phyloP scores from a whole-genome alignment of 2,888 invertebrate species.

The Zygaena filipendulae region DNA sequence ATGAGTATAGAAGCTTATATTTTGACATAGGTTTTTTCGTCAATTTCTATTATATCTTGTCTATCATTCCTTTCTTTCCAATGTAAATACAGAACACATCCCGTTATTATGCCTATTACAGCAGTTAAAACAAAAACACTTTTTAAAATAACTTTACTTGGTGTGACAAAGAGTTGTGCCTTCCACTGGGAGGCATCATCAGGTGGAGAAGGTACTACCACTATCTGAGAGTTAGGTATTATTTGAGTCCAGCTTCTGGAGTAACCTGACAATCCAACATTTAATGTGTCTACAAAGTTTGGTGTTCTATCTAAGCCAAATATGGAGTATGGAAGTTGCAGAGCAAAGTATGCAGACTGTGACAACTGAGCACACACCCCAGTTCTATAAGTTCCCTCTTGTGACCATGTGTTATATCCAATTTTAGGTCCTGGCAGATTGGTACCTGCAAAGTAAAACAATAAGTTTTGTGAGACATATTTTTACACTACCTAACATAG shows the following conservation, averaged over 20 bases:
- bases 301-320: slow-evolving; percentile 98
- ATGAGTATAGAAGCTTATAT: no score
- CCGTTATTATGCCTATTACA: slow-evolving; percentile 84
- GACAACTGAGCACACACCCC: slow-evolving; percentile 90
- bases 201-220: slow-evolving; percentile 90
- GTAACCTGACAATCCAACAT: slow-evolving; percentile 79
- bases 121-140: slow-evolving; percentile 90
- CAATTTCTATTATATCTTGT: slow-evolving; percentile 58
- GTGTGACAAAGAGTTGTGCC: slow-evolving; percentile 93
- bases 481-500: no score
- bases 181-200: slow-evolving; percentile 84
- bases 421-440: slow-evolving; percentile 93
- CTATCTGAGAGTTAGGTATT: slow-evolving; percentile 98
- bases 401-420: slow-evolving; percentile 87
- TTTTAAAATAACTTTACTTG: slow-evolving; percentile 91
- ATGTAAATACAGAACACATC: slow-evolving; percentile 87
- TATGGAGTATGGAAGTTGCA: slow-evolving; percentile 95
- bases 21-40: slow-evolving; percentile 54
- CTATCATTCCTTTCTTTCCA: slow-evolving; percentile 81
- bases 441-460: slow-evolving; percentile 65
- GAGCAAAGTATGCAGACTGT: slow-evolving; percentile 90
- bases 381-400: slow-evolving; percentile 82
- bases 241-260: slow-evolving; percentile 87
- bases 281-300: slow-evolving; percentile 93
- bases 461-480: no score